These are phyloP conservation scores for Strigamia transsilvanica DNA, from an alignment of 2,888 invertebrate species.

Conservation along the genomic window DNA sequence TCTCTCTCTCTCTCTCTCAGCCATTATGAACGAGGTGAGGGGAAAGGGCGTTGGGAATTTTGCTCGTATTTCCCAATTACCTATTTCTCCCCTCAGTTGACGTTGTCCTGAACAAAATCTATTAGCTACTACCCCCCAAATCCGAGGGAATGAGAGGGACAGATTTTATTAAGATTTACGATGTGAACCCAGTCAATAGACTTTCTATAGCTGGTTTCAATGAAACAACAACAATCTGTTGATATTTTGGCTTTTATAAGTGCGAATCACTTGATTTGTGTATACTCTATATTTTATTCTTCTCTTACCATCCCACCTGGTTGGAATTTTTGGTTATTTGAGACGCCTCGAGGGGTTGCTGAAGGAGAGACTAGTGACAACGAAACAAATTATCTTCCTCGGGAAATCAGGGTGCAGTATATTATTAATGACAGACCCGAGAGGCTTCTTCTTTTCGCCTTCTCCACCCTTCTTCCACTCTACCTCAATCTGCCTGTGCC, in stretches of 20 bases:
- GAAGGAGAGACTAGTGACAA: conserved; percentile 26
- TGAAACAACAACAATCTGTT: background rate
- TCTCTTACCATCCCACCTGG: background rate
- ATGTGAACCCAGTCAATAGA: conserved; percentile 5
- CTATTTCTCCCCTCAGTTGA: conserved; percentile 38
- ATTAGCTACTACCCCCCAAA: conserved; percentile 8
- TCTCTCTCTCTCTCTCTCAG: background rate
- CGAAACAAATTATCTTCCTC: conserved; percentile 48
- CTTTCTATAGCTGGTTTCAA: background rate
- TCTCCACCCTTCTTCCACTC: conserved; percentile 6
- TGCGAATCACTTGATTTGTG: background rate
- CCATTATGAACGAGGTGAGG: conserved; percentile 24
- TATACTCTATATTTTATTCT: background rate
- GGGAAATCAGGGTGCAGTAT: conserved; percentile 49
- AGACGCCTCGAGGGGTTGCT: conserved; percentile 3
- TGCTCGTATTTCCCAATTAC: conserved; percentile 47
- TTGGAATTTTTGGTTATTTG: conserved; percentile 41
- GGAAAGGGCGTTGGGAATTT: conserved; percentile 5
- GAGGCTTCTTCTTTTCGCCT: conserved; percentile 45
- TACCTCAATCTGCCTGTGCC: conserved; percentile 43
- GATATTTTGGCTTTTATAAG: background rate
- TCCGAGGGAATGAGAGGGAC: conserved; percentile 39
- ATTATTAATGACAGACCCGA: conserved; percentile 47
- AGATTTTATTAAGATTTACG: conserved; percentile 47
- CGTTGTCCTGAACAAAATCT: conserved; percentile 29